Percentiles rank a stretch among this genome's conserved stretches.
These are phyloP conservation scores for Caenorhabditis briggsae DNA, from an alignment of 1,140 invertebrate species.

Conservation along the genomic window DNA sequence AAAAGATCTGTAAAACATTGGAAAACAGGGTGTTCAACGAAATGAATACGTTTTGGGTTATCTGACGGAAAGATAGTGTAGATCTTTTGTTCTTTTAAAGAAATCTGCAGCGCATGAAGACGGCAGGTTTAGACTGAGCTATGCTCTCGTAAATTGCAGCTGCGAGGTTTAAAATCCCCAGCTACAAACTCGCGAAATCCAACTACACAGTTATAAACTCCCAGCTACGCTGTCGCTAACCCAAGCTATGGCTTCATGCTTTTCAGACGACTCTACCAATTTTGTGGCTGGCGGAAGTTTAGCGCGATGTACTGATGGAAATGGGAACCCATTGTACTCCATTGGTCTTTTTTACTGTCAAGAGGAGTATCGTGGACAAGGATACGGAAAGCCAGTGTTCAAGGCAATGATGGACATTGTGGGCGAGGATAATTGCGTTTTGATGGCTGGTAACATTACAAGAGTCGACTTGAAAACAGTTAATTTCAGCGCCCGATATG, in stretches of 20 bases:
- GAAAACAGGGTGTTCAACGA: too few species aligned
- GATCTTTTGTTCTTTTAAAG: too few species aligned
- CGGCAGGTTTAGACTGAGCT: too few species aligned
- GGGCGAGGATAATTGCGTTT: constrained; percentile 6
- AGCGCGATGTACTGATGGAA: background rate
- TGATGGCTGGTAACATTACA: background rate
- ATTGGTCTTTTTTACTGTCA: background rate
- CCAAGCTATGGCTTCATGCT: background rate
- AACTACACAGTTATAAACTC: too few species aligned
- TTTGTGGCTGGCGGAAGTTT: background rate
- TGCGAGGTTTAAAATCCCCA: too few species aligned
- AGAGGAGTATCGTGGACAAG: background rate
- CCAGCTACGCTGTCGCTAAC: too few species aligned
- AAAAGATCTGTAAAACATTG: too few species aligned
- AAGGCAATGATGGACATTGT: constrained; percentile 18
- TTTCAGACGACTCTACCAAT: background rate
- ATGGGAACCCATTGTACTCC: background rate
- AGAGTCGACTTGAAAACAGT: background rate
- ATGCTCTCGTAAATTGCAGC: too few species aligned
- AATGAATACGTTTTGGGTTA: too few species aligned
- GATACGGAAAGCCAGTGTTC: background rate
- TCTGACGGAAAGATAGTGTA: too few species aligned
- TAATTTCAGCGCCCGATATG: background rate
- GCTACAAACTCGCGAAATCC: too few species aligned
- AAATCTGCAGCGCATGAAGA: too few species aligned